Base-by-base conservation (phyloP, 2,797 vertebrate genomes). In the Rousettus madagascariensis region DNA sequence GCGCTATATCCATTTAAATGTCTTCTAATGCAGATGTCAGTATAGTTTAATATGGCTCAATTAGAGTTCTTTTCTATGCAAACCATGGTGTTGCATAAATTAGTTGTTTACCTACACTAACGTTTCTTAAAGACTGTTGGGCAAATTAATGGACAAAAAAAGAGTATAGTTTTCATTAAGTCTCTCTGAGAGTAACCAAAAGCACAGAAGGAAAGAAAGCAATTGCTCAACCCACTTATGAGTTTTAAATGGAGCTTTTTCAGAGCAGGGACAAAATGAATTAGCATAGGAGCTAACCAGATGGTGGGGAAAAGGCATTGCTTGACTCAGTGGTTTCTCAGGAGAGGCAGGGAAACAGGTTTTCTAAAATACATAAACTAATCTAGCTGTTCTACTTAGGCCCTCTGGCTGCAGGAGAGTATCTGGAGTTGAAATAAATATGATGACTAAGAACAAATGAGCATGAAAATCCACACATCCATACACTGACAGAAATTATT, bases 331-430 rank as follows among this genome's bases (percentile, higher is more conserved):
- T 91, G n/a, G 1, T 95, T 94, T 85, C 79, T 95, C 94, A 65
- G 46, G 96, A 96, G 93, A 98, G 86, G 79, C 53, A 87, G 97
- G 90, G 69, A 95, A 95, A 96, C 57, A 95, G 53, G 26, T 90
- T 92, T 97, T 78, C 36, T 86, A 88, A 96, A 96, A 93, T 74
- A 90, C 46, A 80, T 95, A 93, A 95, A 92, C 28, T 74, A 89
- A 94, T 90, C 71, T 96, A 97, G 93, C 95, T 98, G 93, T 94
- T 97, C 86, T 89, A 28, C 87, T 95, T 95, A 91, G 93, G 88
- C 74, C 97, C 91, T 69, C 57, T 87, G 88, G 74, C 61, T 91
- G 17, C 57, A 88, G 38, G 30, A 55, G 63, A 71, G 61, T 88
- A 95, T 91, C 91, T 92, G 80, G 95, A 95, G 26, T 95, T 63